phyloP scores from a whole-genome alignment of 2,113 vertebrate genomes.

The Pituophis catenifer region DNA sequence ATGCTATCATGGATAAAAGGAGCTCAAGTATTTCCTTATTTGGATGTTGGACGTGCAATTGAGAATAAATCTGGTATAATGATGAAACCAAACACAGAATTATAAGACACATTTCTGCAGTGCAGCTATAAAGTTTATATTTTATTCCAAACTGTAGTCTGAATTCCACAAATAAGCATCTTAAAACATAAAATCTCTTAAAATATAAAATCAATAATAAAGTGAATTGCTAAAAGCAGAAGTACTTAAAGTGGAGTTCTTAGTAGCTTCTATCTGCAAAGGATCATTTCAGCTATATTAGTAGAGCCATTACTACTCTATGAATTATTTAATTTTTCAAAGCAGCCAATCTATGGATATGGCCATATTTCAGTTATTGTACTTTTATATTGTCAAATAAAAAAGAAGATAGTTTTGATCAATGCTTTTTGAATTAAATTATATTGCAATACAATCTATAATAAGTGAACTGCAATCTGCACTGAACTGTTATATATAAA shows the following conservation, averaged over 20 bases:
- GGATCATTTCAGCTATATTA: not conserved
- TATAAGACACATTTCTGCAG: slow-evolving; percentile 12
- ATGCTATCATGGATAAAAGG: not conserved
- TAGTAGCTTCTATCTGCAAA: slow-evolving; percentile 9
- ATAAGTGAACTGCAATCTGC: not conserved
- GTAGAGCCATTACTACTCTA: not conserved
- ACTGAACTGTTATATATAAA: not conserved
- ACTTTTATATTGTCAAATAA: not conserved
- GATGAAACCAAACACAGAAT: not conserved
- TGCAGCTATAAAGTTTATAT: not conserved
- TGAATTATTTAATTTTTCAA: slow-evolving; percentile 21
- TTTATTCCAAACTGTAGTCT: not conserved
- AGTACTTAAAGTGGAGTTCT: not conserved
- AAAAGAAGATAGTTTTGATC: not conserved
- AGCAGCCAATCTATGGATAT: not conserved
- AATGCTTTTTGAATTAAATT: not conserved
- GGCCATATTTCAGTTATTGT: not conserved
- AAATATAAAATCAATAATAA: slow-evolving; percentile 21
- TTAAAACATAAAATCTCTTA: slow-evolving; percentile 1
- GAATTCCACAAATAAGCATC: not conserved
- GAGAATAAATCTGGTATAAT: not conserved
- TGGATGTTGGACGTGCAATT: not conserved
- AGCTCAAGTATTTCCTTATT: not conserved
- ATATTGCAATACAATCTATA: not conserved
- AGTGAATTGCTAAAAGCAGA: slow-evolving; percentile 22